A percentile compares a stretch with the other conserved stretches of the same genome.
Conservation (phyloP, 2,888 invertebrate species). For the Synanthedon vespiformis region DNA sequence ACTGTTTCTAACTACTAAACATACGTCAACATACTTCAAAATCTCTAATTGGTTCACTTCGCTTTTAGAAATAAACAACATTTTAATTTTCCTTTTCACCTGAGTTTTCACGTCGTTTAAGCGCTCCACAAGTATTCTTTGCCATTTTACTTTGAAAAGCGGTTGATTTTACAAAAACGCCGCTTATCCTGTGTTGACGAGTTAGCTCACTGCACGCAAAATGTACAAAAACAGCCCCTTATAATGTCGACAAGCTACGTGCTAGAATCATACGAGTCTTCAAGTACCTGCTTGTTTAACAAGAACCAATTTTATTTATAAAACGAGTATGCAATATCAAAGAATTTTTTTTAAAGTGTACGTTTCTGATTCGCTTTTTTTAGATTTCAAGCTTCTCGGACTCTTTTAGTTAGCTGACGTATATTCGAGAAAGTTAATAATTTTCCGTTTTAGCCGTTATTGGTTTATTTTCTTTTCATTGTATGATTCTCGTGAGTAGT, state of each 20-base stretch:
- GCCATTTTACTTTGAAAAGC: conserved; percentile 25
- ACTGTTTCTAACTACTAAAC: no score
- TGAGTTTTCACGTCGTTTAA: conserved; percentile 29
- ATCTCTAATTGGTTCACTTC: not conserved
- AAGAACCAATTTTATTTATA: conserved; percentile 1
- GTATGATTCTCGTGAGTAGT: no score
- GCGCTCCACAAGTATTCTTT: conserved; percentile 21
- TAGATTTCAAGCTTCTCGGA: not conserved
- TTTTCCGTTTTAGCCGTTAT: no score
- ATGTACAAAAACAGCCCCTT: conserved; percentile 19
- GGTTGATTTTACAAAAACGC: conserved; percentile 48
- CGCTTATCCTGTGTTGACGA: conserved; percentile 31
- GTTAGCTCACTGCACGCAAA: conserved; percentile 12
- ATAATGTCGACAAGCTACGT: conserved; percentile 31
- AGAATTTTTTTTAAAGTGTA: not conserved
- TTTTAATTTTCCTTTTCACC: conserved; percentile 30
- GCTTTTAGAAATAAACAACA: conserved; percentile 5
- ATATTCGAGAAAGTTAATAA: no score
- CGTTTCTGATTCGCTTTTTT: not conserved
- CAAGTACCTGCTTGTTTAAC: conserved; percentile 5
- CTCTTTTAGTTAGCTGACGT: not conserved
- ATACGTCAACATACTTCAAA: not conserved
- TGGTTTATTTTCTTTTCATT: no score
- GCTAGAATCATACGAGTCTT: conserved; percentile 16
- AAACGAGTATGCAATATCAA: not conserved